Percentiles rank a stretch among this genome's conserved stretches.
Conservation (phyloP, 1,140 invertebrate genomes). For the Lethocerus indicus region DNA sequence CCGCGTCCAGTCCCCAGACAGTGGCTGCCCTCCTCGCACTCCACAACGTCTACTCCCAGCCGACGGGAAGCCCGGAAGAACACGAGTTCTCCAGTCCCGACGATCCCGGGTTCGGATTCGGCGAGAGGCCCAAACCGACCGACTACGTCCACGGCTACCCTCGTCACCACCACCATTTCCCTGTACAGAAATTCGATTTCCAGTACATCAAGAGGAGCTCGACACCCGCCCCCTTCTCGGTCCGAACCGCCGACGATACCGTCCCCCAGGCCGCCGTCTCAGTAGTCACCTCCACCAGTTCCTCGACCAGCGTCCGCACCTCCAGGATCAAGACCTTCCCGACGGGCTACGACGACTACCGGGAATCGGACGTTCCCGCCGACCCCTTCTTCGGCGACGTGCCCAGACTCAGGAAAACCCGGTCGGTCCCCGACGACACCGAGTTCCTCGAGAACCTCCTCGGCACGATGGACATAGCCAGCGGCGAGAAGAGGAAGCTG, state of each 20-base stretch:
- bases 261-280: neutral
- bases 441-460: conserved; percentile 11
- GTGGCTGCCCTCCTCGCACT: conserved; percentile 19
- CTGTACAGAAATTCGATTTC: too few species aligned
- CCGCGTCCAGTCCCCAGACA: conserved; percentile 17
- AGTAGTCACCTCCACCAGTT: conserved; percentile 17
- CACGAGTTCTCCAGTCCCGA: too few species aligned
- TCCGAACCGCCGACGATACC: too few species aligned
- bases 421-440: neutral
- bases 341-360: conserved; percentile 13
- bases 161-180: too few species aligned
- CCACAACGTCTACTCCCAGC: conserved; percentile 20
- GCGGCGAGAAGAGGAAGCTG: conserved; percentile 3
- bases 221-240: too few species aligned
- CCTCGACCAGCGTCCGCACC: conserved; percentile 11
- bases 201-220: too few species aligned
- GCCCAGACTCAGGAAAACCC: conserved; percentile 5
- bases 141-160: too few species aligned
- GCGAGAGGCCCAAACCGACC: too few species aligned
- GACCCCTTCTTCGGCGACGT: conserved; percentile 10
- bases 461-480: conserved; percentile 10
- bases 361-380: conserved; percentile 34
- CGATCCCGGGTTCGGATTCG: too few species aligned
- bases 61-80: neutral
- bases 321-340: conserved; percentile 1